Percentiles rank a stretch among this genome's conserved stretches.
Evolutionary conservation across 2,797 vertebrate genomes (phyloP).

Genomic region (Tinamus major): DNA sequence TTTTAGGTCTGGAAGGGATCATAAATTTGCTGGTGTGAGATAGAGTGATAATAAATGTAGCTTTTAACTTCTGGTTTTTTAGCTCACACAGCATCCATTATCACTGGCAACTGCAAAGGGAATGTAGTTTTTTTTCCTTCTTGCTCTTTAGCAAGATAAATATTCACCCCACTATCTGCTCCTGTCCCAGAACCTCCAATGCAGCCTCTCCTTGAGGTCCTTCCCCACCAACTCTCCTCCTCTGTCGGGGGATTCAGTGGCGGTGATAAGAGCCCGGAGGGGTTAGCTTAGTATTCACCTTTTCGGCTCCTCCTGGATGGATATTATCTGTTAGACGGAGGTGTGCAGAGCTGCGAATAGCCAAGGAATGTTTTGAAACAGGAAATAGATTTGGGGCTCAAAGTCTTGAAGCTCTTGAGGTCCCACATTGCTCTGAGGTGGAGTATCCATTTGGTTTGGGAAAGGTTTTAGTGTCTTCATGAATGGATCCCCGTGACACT

Average conservation of each 20-base stretch:
- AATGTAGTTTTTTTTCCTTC: conserved; percentile 24
- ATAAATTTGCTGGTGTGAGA: conserved; percentile 76
- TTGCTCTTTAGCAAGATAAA: conserved; percentile 78
- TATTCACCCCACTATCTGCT: conserved; percentile 77
- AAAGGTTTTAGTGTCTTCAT: neutral
- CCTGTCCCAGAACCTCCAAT: conserved; percentile 62
- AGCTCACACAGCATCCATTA: conserved; percentile 80
- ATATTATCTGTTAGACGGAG: neutral
- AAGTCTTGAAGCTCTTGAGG: neutral
- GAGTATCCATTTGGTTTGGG: neutral
- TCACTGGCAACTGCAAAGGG: conserved; percentile 73
- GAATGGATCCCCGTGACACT: neutral
- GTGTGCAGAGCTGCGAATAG: neutral
- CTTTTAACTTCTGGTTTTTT: conserved; percentile 65
- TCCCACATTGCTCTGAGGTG: neutral
- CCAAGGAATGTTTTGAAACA: neutral
- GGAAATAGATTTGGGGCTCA: neutral
- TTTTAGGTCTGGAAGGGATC: conserved; percentile 66
- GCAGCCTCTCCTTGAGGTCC: neutral
- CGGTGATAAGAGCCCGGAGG: neutral
- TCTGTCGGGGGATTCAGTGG: neutral
- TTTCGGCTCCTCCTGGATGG: neutral
- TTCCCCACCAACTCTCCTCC: neutral
- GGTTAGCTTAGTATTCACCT: neutral
- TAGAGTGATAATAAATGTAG: conserved; percentile 66